phyloP scores from a whole-genome alignment of 2,797 vertebrate genomes.

The Falco rusticolus region DNA sequence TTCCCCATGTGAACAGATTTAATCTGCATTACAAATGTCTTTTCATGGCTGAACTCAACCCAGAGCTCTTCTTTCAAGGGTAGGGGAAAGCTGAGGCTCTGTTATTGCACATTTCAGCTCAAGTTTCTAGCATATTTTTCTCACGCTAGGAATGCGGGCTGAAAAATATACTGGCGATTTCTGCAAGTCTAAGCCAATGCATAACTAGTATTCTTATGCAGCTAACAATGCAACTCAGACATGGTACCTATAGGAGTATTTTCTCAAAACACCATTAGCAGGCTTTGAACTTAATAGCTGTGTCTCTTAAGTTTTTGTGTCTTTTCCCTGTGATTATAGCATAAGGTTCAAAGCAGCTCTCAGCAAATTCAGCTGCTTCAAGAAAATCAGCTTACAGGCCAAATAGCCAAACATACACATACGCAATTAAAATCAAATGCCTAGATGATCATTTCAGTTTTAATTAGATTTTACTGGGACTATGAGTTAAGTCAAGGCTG shows the following conservation, averaged over 20 bases:
- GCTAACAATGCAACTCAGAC: background rate
- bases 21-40: slow-evolving; percentile 49
- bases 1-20: background rate
- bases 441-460: slow-evolving; percentile 54
- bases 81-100: background rate
- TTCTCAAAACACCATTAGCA: background rate
- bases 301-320: background rate
- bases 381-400: background rate
- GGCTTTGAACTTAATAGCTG: background rate
- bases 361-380: background rate
- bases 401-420: background rate
- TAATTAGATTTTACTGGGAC: slow-evolving; percentile 73
- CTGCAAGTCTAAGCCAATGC: background rate
- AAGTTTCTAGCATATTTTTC: background rate
- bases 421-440: slow-evolving; percentile 52
- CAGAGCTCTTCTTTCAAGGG: background rate
- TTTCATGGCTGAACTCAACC: background rate
- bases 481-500: slow-evolving; percentile 59
- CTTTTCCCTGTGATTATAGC: background rate
- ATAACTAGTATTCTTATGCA: background rate
- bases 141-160: background rate
- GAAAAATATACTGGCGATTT: background rate
- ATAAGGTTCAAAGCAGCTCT: background rate
- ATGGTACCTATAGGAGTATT: background rate
- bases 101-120: background rate